These are phyloP conservation scores for Dasysyrphus albostriatus DNA, from an alignment of 2,888 invertebrate genomes.

Conservation along the genomic window DNA sequence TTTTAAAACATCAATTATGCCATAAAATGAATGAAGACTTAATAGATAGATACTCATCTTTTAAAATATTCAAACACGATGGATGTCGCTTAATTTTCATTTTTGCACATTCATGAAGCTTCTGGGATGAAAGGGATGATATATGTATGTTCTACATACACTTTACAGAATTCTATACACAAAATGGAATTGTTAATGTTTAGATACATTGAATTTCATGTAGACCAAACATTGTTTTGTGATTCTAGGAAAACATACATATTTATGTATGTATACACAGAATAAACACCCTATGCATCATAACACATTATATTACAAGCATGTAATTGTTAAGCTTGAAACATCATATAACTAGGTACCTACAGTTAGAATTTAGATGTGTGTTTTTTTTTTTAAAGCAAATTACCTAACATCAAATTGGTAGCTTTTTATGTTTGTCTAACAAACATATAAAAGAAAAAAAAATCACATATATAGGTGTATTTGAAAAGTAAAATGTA, in stretches of 20 bases:
- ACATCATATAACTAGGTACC: neutral
- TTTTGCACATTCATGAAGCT: too few relatives aligned
- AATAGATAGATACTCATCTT: too few relatives aligned
- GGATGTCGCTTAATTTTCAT: too few relatives aligned
- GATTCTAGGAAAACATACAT: neutral
- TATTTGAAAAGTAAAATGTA: neutral
- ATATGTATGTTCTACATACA: neutral
- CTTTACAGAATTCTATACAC: neutral
- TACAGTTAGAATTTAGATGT: neutral
- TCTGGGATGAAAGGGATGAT: too few relatives aligned
- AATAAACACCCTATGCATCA: too few relatives aligned
- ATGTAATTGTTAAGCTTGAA: neutral
- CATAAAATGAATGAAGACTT: too few relatives aligned
- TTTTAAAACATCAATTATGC: too few relatives aligned
- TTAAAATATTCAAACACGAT: too few relatives aligned
- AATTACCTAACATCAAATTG: neutral
- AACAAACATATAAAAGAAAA: neutral
- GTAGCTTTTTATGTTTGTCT: neutral
- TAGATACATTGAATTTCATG: constrained; percentile 2
- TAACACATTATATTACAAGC: neutral
- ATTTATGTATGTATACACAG: too few relatives aligned
- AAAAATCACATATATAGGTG: neutral
- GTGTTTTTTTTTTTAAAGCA: neutral
- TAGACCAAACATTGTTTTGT: constrained; percentile 5
- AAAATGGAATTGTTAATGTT: neutral